phyloP scores from a whole-genome alignment of 2,888 invertebrate genomes.

The Chloromyia formosa region DNA sequence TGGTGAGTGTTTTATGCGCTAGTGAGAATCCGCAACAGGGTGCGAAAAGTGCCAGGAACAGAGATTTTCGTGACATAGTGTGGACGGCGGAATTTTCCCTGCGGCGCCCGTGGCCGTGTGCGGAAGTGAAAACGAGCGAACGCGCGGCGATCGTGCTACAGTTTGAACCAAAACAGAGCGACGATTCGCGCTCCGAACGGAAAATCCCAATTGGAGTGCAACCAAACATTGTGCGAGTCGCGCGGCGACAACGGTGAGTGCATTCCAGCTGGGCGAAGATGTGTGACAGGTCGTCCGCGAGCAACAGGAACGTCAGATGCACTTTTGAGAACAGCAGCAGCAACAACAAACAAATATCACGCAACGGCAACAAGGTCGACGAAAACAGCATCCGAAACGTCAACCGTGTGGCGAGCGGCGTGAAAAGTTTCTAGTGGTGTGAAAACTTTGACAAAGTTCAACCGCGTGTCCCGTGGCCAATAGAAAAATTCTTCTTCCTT shows the following conservation, averaged over 20 bases:
- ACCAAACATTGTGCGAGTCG: neutral
- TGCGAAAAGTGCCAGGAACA: too few relatives aligned
- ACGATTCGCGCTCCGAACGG: too few relatives aligned
- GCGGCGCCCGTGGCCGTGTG: too few relatives aligned
- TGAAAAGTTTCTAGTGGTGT: neutral
- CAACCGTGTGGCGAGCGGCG: neutral
- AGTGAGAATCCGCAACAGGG: too few relatives aligned
- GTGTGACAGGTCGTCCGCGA: slow-evolving; percentile 23
- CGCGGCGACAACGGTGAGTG: neutral
- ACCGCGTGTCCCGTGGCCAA: neutral
- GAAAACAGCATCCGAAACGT: neutral
- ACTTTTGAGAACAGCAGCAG: slow-evolving; percentile 4
- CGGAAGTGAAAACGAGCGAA: too few relatives aligned
- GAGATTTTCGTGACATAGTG: too few relatives aligned
- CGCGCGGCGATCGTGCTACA: too few relatives aligned
- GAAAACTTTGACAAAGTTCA: neutral
- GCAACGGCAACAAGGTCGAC: neutral
- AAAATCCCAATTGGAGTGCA: too few relatives aligned
- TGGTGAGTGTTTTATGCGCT: too few relatives aligned
- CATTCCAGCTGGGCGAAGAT: slow-evolving; percentile 13
- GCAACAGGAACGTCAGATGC: slow-evolving; percentile 31
- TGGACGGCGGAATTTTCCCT: too few relatives aligned
- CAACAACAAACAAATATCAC: neutral
- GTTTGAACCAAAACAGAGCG: too few relatives aligned
- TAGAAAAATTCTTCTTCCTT: neutral